These are phyloP conservation scores for Phaethon lepturus DNA, from an alignment of 2,113 vertebrate genomes.

Conservation along the genomic window DNA sequence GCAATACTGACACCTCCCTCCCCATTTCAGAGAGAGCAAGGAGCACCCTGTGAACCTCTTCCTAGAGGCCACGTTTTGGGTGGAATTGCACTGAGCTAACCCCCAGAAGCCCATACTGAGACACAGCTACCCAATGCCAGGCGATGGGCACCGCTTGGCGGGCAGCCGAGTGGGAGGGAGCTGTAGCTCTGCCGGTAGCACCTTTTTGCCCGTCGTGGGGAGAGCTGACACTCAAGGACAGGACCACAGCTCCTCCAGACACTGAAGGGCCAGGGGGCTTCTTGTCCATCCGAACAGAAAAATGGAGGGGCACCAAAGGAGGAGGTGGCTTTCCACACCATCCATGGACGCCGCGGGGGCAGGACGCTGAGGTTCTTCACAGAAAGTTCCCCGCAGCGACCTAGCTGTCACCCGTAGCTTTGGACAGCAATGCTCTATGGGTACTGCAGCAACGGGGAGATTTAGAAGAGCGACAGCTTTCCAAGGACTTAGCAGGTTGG, in stretches of 20 bases:
- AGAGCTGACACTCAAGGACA: neutral
- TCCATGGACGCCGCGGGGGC: neutral
- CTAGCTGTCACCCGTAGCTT: neutral
- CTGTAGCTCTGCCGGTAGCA: neutral
- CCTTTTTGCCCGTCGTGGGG: neutral
- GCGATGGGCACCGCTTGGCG: neutral
- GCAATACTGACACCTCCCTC: neutral
- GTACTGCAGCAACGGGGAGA: neutral
- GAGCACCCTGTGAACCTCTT: neutral
- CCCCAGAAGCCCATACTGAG: neutral
- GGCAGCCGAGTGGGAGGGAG: rapidly evolving
- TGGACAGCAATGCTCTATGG: neutral
- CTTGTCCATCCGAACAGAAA: neutral
- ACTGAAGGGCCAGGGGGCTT: neutral
- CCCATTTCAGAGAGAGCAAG: neutral
- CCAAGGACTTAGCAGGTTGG: neutral
- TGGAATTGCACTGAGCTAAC: neutral
- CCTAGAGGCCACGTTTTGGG: neutral
- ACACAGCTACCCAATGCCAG: neutral
- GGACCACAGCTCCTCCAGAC: neutral
- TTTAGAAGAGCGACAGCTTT: neutral
- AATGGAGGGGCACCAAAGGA: rapidly evolving
- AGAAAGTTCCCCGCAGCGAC: neutral
- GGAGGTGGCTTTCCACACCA: neutral
- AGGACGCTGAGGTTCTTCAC: neutral